phyloP scores from a whole-genome alignment of 2,888 invertebrate species.

The Oscheius sp. region DNA sequence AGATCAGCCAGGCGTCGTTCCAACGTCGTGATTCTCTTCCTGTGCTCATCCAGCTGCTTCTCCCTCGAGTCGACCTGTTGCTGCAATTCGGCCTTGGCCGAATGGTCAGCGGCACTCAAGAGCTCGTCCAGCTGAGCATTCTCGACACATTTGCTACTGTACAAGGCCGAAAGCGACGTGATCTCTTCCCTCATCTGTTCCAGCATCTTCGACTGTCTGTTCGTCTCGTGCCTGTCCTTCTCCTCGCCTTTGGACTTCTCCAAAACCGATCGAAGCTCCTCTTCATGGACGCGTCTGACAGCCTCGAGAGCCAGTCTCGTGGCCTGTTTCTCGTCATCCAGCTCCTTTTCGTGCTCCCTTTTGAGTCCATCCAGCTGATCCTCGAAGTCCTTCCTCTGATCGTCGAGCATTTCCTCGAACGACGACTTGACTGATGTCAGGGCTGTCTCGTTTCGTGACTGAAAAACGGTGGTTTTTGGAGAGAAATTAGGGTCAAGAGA shows the following conservation, averaged over 20 bases:
- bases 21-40: conserved; percentile 11
- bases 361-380: conserved; percentile 56
- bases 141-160: conserved; percentile 72
- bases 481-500: not conserved
- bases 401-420: conserved; percentile 64
- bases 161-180: conserved; percentile 66
- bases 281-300: conserved; percentile 69
- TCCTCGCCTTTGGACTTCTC: conserved; percentile 42
- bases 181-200: conserved; percentile 69
- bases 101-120: conserved; percentile 41
- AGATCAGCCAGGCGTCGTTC: conserved; percentile 17
- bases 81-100: conserved; percentile 22
- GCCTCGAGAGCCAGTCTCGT: conserved; percentile 71
- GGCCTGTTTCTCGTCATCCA: conserved; percentile 70
- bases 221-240: conserved; percentile 35
- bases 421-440: conserved; percentile 56
- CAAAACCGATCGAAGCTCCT: conserved; percentile 60
- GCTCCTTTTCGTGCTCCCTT: conserved; percentile 62
- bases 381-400: conserved; percentile 59
- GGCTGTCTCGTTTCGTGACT: conserved; percentile 58
- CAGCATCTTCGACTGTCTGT: conserved; percentile 39
- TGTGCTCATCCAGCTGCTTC: conserved; percentile 21
- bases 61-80: conserved; percentile 26
- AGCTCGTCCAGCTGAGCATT: conserved; percentile 70
- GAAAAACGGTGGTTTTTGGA: not conserved